Evolutionary conservation across 2,113 vertebrate species (phyloP).

Genomic region (Heterocephalus glaber): DNA sequence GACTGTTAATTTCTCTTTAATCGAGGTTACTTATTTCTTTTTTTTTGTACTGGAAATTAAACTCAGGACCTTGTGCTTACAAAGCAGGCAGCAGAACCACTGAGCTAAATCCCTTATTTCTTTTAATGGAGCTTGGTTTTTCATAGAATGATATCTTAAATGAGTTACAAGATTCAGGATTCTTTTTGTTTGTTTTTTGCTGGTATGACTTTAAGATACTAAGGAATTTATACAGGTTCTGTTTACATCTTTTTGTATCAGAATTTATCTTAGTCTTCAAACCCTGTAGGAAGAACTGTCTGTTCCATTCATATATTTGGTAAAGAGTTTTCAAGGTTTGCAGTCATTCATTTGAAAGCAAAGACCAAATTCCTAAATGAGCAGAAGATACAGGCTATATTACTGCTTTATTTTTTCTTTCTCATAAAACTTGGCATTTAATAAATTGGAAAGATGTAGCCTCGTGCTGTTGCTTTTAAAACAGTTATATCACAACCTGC

Average conservation of each 20-base stretch:
- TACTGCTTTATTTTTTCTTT: background rate
- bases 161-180: background rate
- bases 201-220: background rate
- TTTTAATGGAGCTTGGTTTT: background rate
- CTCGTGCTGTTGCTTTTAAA: background rate
- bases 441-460: background rate
- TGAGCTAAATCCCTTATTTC: too few species aligned
- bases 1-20: background rate
- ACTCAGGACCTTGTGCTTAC: too few species aligned
- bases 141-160: background rate
- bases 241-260: background rate
- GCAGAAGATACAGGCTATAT: background rate
- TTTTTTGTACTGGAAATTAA: too few species aligned
- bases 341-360: background rate
- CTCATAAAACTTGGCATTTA: background rate
- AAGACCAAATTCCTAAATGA: background rate
- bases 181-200: background rate
- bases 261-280: background rate
- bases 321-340: background rate
- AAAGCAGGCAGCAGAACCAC: too few species aligned
- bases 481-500: background rate
- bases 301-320: background rate
- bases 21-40: background rate
- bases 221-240: slow-evolving; percentile 14
- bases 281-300: background rate